Evolutionary conservation across 2,113 vertebrate genomes (phyloP).

Genomic region (Leptobrachium leishanense): DNA sequence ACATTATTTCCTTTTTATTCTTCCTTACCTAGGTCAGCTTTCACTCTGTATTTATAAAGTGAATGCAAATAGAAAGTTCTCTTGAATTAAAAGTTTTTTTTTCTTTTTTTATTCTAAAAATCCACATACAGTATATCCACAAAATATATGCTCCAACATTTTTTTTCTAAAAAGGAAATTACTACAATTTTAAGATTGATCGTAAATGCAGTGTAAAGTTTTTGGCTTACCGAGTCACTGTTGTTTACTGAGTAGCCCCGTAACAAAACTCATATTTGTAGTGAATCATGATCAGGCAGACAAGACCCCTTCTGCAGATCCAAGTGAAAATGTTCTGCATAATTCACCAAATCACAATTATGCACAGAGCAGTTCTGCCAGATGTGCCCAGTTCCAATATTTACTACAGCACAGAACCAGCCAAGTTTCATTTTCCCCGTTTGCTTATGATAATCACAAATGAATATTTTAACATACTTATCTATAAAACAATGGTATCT

Average conservation of each 20-base stretch:
- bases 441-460: background rate
- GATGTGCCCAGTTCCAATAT: slow-evolving; percentile 9
- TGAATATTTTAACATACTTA: background rate
- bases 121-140: too few relatives aligned
- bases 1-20: background rate
- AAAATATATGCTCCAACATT: too few relatives aligned
- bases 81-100: too few relatives aligned
- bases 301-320: slow-evolving; percentile 6
- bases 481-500: background rate
- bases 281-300: background rate
- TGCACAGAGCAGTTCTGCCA: slow-evolving; percentile 6
- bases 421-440: background rate
- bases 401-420: background rate
- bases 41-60: background rate
- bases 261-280: background rate
- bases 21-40: background rate
- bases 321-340: slow-evolving; percentile 14
- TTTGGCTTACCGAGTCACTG: too few relatives aligned
- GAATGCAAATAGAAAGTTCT: background rate
- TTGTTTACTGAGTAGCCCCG: too few relatives aligned
- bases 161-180: too few relatives aligned
- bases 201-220: too few relatives aligned
- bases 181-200: too few relatives aligned
- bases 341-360: slow-evolving; percentile 24
- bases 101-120: too few relatives aligned